Base-by-base conservation (phyloP, 2,888 invertebrate genomes). In the Tenthredo amoena region DNA sequence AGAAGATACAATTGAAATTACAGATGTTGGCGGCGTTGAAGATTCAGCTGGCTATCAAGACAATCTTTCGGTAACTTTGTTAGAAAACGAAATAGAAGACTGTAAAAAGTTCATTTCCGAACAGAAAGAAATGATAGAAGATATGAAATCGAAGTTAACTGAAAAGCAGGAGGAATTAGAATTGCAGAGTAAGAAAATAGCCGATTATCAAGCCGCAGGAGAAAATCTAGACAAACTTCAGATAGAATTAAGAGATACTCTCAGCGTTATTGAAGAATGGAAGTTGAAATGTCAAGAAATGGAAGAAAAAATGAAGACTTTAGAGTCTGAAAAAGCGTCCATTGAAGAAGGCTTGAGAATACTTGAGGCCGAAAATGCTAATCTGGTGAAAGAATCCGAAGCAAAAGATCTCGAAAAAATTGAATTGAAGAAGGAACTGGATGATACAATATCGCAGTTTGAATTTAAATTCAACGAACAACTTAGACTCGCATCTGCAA, bases 61-160 rank as follows among this genome's bases (percentile, higher is more conserved):
- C 83, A 37, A 37, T 26, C 58, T 85, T 37, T 62, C 87, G 15
- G 68, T 91, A n/a, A 87, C 86, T 26, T 86, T 88, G 3, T 88
- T 94, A 50, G 91, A 92, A 85, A 88, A 83, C 6, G 91, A 93
- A 83, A 89, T 93, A 43, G 89, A 91, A 68, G 95, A 92, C 94
- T 96, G 93, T 86, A 93, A 92, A 15, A 95, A 95, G 88, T 95
- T 96, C 0, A 96, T 96, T 81, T 95, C 95, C 86, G 95, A 96
- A 86, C 95, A 96, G 88, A 96, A 96, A 88, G 91, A 91, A 12
- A 93, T 94, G 87, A 92, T 95, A 5, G 94, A 94, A 71, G 94
- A 95, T 43, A 92, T 97, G 87, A 96, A 96, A 86, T 94, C 94
- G 71, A 95, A 94, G 87, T 93, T 96, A 87, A 93, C 94, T 83